Percentiles rank a stretch among this genome's conserved stretches.
Conservation (phyloP, 2,888 invertebrate genomes). For the Rugalucina vietnamica region DNA sequence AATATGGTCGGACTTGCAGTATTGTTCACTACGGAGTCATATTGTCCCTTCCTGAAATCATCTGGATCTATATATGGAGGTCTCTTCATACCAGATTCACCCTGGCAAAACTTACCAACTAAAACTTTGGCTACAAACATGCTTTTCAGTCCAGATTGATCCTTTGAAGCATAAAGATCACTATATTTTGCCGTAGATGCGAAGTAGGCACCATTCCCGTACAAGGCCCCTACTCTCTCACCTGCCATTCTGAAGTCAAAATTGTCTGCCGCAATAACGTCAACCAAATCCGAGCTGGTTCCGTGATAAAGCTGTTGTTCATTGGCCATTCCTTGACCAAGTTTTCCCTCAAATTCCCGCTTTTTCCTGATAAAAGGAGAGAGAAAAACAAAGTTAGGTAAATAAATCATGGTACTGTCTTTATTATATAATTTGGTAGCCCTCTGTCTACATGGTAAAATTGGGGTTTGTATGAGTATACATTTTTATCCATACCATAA, state of each 20-base stretch:
- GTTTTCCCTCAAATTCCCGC: conserved; percentile 50
- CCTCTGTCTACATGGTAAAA: too few species aligned
- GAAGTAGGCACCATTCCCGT: conserved; percentile 62
- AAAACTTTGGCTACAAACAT: conserved; percentile 65
- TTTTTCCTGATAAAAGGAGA: conserved; percentile 50
- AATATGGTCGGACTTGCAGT: conserved; percentile 67
- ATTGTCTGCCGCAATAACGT: conserved; percentile 65
- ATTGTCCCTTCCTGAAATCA: conserved; percentile 59
- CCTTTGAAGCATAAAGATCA: conserved; percentile 49
- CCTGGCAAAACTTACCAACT: conserved; percentile 39
- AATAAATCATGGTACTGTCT: too few species aligned
- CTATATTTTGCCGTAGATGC: conserved; percentile 57
- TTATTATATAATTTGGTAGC: too few species aligned
- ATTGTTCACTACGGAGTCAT: conserved; percentile 71
- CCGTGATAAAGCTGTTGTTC: conserved; percentile 68
- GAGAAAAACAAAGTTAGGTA: not conserved
- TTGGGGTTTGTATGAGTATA: too few species aligned
- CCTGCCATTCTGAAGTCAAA: conserved; percentile 70
- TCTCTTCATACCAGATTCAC: conserved; percentile 85
- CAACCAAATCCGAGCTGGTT: conserved; percentile 56
- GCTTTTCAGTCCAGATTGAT: conserved; percentile 40
- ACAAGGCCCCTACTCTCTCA: conserved; percentile 59
- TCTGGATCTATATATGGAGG: conserved; percentile 52
- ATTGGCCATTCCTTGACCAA: conserved; percentile 60
- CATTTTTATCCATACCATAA: too few species aligned